A percentile compares a stretch with the other conserved stretches of the same genome.
phyloP scores from a whole-genome alignment of 23 tunicate species.

The Corella eumyota region DNA sequence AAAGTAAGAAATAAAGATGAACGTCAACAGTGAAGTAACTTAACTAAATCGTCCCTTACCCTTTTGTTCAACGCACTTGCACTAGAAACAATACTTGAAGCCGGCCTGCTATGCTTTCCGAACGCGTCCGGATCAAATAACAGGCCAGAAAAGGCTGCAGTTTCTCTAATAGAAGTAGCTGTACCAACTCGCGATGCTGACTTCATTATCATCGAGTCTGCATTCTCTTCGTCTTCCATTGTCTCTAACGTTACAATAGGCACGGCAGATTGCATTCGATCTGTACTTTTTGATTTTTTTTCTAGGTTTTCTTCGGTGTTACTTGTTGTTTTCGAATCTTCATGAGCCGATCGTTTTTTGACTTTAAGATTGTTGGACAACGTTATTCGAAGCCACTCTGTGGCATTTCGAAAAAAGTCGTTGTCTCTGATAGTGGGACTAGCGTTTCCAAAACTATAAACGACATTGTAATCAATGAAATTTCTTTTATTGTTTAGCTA shows the following conservation, averaged over 20 bases:
- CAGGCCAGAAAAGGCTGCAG: slow-evolving; percentile 26
- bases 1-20: too few relatives aligned
- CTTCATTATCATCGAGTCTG: background rate
- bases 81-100: slow-evolving; percentile 52
- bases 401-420: slow-evolving; percentile 55
- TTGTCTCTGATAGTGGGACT: slow-evolving; percentile 56
- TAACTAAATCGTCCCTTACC: too few relatives aligned
- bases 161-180: slow-evolving; percentile 18
- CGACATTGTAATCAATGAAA: too few relatives aligned
- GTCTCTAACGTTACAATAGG: slow-evolving; percentile 15
- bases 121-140: slow-evolving; percentile 57
- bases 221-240: slow-evolving; percentile 10
- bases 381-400: slow-evolving; percentile 62
- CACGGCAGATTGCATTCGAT: background rate
- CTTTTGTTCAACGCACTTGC: too few relatives aligned
- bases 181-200: slow-evolving; percentile 7
- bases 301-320: background rate
- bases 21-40: too few relatives aligned
- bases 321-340: background rate
- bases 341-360: slow-evolving; percentile 1
- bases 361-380: slow-evolving; percentile 10
- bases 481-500: too few relatives aligned
- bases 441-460: slow-evolving; percentile 59
- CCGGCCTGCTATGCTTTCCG: slow-evolving; percentile 48
- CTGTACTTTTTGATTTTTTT: background rate